Evolutionary conservation across 2,113 vertebrate species (phyloP).

Genomic region (Papio anubis): DNA sequence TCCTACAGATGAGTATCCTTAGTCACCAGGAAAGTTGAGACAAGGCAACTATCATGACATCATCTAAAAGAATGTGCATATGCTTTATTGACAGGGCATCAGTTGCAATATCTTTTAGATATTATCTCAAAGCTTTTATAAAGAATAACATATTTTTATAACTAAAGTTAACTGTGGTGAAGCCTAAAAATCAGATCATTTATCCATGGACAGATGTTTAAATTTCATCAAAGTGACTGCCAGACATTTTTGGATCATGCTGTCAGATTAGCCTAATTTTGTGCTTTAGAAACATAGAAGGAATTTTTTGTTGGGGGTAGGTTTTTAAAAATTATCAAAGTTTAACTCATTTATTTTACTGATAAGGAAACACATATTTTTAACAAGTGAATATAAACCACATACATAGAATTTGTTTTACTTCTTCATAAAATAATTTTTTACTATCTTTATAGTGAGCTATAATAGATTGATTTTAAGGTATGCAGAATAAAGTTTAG

Average conservation of each 20-base stretch:
- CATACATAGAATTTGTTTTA: not conserved
- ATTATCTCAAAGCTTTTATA: not conserved
- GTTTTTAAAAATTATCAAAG: conserved; percentile 36
- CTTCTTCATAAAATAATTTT: not conserved
- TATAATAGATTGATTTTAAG: not conserved
- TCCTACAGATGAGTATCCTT: not conserved
- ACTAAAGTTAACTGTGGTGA: not conserved
- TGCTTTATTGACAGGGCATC: conserved; percentile 23
- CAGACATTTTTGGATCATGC: not conserved
- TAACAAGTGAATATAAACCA: no score
- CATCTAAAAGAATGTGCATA: not conserved
- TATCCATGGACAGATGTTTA: not conserved
- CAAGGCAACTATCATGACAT: not conserved
- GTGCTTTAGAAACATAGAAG: not conserved
- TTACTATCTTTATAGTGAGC: not conserved
- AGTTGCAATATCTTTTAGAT: not conserved
- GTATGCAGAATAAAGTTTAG: not conserved
- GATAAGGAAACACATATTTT: conserved; percentile 8
- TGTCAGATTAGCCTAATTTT: not conserved
- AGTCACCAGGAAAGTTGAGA: not conserved
- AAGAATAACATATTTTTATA: not conserved
- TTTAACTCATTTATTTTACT: not conserved
- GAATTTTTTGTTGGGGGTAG: not conserved
- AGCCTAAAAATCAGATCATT: not conserved
- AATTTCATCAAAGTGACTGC: not conserved